phyloP scores from a whole-genome alignment of 2,888 invertebrate species.

The Brachypterus glaber region DNA sequence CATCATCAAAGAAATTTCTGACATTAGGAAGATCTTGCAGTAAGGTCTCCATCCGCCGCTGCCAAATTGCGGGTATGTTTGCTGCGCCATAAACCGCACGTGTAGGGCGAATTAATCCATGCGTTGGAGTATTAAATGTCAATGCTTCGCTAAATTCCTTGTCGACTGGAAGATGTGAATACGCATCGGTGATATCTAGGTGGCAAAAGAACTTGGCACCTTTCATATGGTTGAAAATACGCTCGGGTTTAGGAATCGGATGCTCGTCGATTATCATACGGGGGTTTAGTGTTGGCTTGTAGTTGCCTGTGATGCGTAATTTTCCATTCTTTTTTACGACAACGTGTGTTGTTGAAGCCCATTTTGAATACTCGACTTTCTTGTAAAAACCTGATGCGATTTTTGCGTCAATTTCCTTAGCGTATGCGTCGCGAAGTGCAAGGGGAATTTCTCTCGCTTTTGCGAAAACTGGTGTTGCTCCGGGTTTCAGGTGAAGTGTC shows the following conservation, averaged over 20 bases:
- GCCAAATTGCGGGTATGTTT: constrained; percentile 20
- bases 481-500: constrained; percentile 20
- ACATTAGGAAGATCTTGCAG: constrained; percentile 1
- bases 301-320: constrained; percentile 18
- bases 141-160: constrained; percentile 8
- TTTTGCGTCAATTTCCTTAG: constrained; percentile 15
- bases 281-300: constrained; percentile 16
- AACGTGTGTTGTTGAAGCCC: constrained; percentile 19
- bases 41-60: constrained; percentile 13
- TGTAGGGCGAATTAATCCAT: constrained; percentile 11
- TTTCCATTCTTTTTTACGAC: constrained; percentile 17
- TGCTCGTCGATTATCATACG: constrained; percentile 11
- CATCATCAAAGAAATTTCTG: constrained; percentile 4
- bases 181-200: constrained; percentile 15
- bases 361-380: constrained; percentile 20
- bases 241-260: constrained; percentile 13
- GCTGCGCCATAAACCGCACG: constrained; percentile 14
- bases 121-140: constrained; percentile 13
- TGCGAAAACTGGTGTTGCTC: constrained; percentile 21
- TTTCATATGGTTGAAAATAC: constrained; percentile 8
- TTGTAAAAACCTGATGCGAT: no score
- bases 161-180: constrained; percentile 12
- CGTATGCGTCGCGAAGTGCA: constrained; percentile 16
- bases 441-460: constrained; percentile 9
- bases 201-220: no score